Base-by-base conservation (phyloP, 2,113 vertebrate species). In the Todiramphus chloris region DNA sequence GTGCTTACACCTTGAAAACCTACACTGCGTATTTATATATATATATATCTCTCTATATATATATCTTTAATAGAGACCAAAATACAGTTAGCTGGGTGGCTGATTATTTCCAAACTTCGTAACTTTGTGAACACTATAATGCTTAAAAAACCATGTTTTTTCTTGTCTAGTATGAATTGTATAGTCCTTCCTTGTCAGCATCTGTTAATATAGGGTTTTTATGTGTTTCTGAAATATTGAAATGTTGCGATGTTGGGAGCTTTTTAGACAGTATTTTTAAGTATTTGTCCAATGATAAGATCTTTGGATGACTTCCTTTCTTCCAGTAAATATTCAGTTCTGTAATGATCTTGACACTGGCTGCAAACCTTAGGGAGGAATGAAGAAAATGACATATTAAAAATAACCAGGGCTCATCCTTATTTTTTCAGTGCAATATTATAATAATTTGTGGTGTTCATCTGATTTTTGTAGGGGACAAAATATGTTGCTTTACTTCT, bases 141-240 rank as follows among this genome's bases (percentile, higher is more conserved):
- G 9, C 5, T 59, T 37, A 12, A 24, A 18, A 59, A 16, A 33
- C 39, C 21, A 8, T 33, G 18, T 85, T 77, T 21, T 16, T 2
- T 4, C 6, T 1, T 20, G 5, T 43, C 35, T n/a, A 5, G 5
- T 5, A 2, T 43, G 13, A 60, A 4, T 48, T 72, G 28, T 16
- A 4, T 51, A 59, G 33, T 44, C 25, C 10, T 69, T 51, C 13
- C 7, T 35, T 72, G 28, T 14, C 55, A 31, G 2, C 6, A 9
- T 48, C 11, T 74, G 1, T 35, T 37, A 64, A 31, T 25, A 7
- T 1, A 7, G 1, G 50, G 14, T 3, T 15, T 28, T 2, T 46
- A 10, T 46, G 19, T 76, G 16, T 43, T 82, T 19, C 25, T 59
- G 72, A 73, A 73, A 15, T 59, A 25, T 4, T 33, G 39, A 16